A percentile compares a stretch with the other conserved stretches of the same genome.
phyloP scores from a whole-genome alignment of 1,140 invertebrate species.

The Temnothorax longispinosus region DNA sequence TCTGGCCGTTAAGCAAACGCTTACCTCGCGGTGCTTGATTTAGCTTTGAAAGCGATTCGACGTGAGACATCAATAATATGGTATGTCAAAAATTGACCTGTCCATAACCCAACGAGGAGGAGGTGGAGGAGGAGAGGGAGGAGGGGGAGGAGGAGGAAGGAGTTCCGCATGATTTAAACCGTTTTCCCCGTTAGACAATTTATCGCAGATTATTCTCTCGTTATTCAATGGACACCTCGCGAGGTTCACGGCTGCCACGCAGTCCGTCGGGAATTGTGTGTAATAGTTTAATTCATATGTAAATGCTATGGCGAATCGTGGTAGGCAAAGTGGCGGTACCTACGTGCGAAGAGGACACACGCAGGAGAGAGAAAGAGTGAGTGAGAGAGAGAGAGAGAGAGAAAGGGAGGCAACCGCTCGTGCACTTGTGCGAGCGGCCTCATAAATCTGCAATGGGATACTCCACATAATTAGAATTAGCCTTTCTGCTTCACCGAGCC shows the following conservation, averaged over 20 bases:
- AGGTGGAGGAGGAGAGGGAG: too few relatives aligned
- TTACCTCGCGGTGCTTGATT: slow-evolving; percentile 34
- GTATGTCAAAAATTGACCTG: slow-evolving; percentile 55
- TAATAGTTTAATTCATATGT: slow-evolving; percentile 85
- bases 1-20: slow-evolving; percentile 41
- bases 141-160: neutral
- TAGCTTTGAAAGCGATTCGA: slow-evolving; percentile 54
- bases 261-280: slow-evolving; percentile 68
- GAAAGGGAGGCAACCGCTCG: slow-evolving; percentile 52
- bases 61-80: slow-evolving; percentile 53
- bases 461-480: slow-evolving; percentile 82
- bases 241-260: slow-evolving; percentile 35
- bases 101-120: slow-evolving; percentile 29
- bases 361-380: too few relatives aligned
- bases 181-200: slow-evolving; percentile 61
- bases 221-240: slow-evolving; percentile 55
- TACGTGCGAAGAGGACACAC: slow-evolving; percentile 64
- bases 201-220: slow-evolving; percentile 58
- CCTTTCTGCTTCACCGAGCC: slow-evolving; percentile 69
- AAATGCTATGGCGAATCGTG: slow-evolving; percentile 79
- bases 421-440: slow-evolving; percentile 78
- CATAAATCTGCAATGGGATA: slow-evolving; percentile 84
- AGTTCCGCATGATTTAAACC: slow-evolving; percentile 52
- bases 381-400: neutral
- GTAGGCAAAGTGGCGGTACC: slow-evolving; percentile 64